Percentiles rank a stretch among this genome's conserved stretches.
Conservation (phyloP, 2,888 invertebrate genomes). For the Caenorhabditis zanzibari region DNA sequence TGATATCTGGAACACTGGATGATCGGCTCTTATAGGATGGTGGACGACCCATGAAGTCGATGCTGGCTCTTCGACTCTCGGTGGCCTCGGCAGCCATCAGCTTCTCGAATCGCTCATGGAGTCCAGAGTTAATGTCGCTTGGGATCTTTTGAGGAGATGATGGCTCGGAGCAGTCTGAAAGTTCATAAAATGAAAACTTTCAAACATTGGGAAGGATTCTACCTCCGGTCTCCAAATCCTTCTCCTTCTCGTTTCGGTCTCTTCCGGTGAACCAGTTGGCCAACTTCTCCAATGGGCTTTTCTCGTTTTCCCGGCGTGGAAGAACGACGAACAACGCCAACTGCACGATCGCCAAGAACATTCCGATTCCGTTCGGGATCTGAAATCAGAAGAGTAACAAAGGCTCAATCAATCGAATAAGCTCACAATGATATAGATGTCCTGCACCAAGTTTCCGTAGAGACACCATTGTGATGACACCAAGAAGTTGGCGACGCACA, state of each 20-base stretch:
- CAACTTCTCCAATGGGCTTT: conserved; percentile 55
- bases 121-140: background rate
- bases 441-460: conserved; percentile 90
- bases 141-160: conserved; percentile 30
- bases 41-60: conserved; percentile 49
- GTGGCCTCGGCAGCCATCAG: conserved; percentile 27
- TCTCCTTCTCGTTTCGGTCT: conserved; percentile 33
- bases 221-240: conserved; percentile 42
- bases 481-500: conserved; percentile 91
- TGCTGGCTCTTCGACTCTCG: conserved; percentile 35
- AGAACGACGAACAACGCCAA: conserved; percentile 89
- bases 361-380: conserved; percentile 90
- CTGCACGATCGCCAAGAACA: conserved; percentile 88
- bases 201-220: background rate
- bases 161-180: conserved; percentile 11
- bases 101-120: conserved; percentile 44
- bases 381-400: background rate
- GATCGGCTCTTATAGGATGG: conserved; percentile 61
- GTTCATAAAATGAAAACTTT: no score
- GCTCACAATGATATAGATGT: conserved; percentile 89
- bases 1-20: conserved; percentile 60
- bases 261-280: conserved; percentile 65
- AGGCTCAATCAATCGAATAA: conserved; percentile 82
- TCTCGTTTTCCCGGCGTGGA: conserved; percentile 84
- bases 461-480: conserved; percentile 91